Conservation (phyloP, 2,888 invertebrate genomes). For the Phanerotoma sp. region DNA sequence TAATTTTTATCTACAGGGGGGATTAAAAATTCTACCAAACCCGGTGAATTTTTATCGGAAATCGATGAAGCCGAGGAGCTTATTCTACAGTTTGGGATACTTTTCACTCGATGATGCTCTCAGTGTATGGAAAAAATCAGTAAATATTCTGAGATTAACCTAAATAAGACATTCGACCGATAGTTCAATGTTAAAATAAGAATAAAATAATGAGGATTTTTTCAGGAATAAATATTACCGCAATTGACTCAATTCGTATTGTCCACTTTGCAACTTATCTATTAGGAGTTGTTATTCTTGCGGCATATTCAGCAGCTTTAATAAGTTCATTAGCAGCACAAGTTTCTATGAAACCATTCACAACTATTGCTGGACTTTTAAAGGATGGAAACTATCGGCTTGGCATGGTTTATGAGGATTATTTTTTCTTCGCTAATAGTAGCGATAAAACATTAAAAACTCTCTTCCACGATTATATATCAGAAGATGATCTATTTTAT, state of each 20-base stretch:
- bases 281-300: conserved; percentile 48
- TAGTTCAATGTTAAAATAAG: no score
- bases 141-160: no score
- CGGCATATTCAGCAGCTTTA: conserved; percentile 53
- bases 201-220: no score
- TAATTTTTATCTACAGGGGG: no score
- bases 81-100: no score
- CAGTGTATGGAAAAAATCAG: no score
- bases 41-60: no score
- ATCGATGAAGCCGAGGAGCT: no score
- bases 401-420: conserved; percentile 36
- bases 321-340: conserved; percentile 52
- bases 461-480: conserved; percentile 44
- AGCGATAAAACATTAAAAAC: conserved; percentile 41
- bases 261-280: conserved; percentile 49
- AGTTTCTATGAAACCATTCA: conserved; percentile 51
- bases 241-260: conserved; percentile 45
- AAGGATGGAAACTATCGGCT: conserved; percentile 50
- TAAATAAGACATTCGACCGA: no score
- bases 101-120: no score
- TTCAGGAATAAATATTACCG: conserved; percentile 41
- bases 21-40: no score
- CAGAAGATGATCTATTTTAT: conserved; percentile 39
- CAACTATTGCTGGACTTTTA: conserved; percentile 52
- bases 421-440: conserved; percentile 41